phyloP scores from a whole-genome alignment of 2,113 vertebrate species.

The Passer domesticus region DNA sequence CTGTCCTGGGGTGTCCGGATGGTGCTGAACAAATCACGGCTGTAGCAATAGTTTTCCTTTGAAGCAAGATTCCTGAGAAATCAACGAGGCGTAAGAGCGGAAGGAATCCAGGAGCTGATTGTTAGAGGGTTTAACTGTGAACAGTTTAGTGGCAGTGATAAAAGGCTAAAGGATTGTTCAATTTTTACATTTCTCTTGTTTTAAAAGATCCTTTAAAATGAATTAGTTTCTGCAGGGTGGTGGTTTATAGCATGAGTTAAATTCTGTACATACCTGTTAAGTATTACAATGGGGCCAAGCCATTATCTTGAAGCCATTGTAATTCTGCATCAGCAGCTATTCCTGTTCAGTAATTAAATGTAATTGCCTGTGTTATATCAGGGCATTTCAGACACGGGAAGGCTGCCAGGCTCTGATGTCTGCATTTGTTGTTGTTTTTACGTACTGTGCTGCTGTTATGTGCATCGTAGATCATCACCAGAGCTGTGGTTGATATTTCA shows the following conservation, averaged over 20 bases:
- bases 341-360: not conserved
- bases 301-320: not conserved
- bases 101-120: not conserved
- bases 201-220: not conserved
- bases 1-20: not conserved
- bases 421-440: not conserved
- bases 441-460: not conserved
- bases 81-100: not conserved
- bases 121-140: not conserved
- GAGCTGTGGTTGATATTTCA: not conserved
- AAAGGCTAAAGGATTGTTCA: not conserved
- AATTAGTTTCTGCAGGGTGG: not conserved
- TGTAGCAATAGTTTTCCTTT: accelerated
- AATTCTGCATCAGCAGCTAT: not conserved
- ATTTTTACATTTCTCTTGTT: not conserved
- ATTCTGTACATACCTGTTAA: not conserved
- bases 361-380: not conserved
- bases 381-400: not conserved
- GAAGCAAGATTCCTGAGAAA: accelerated
- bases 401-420: not conserved
- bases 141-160: not conserved
- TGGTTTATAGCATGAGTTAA: not conserved
- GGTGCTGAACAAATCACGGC: accelerated
- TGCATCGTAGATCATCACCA: not conserved
- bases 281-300: not conserved